These are phyloP conservation scores for Lumbricus terrestris DNA, from an alignment of 2,888 invertebrate species.

Conservation along the genomic window DNA sequence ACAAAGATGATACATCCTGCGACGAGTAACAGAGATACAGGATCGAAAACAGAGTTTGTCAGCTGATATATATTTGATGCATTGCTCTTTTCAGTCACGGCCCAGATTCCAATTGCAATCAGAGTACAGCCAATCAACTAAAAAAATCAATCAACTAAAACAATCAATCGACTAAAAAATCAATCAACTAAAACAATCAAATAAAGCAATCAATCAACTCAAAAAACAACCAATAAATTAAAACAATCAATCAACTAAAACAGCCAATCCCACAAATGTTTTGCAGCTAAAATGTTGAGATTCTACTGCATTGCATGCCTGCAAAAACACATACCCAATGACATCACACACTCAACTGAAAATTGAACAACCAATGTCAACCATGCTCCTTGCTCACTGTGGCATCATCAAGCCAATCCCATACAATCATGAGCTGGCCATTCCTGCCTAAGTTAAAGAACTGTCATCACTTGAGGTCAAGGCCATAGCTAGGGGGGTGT, in stretches of 20 bases:
- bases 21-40: conserved; percentile 90
- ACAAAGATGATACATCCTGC: conserved; percentile 87
- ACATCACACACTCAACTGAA: too few relatives aligned
- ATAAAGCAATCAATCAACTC: conserved; percentile 38
- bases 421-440: too few relatives aligned
- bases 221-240: conserved; percentile 82
- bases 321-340: too few relatives aligned
- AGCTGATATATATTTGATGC: conserved; percentile 82
- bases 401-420: too few relatives aligned
- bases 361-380: too few relatives aligned
- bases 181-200: conserved; percentile 3
- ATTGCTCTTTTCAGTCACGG: conserved; percentile 95
- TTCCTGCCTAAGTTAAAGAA: too few relatives aligned
- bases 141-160: not conserved
- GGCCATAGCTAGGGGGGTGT: too few relatives aligned
- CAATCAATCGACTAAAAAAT: not conserved
- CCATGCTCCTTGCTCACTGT: too few relatives aligned
- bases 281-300: too few relatives aligned
- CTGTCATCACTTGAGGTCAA: too few relatives aligned
- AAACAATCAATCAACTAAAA: not conserved
- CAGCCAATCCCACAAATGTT: too few relatives aligned
- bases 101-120: conserved; percentile 90
- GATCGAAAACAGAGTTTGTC: conserved; percentile 77
- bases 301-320: too few relatives aligned
- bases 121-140: conserved; percentile 81